phyloP scores from a whole-genome alignment of 2,113 vertebrate genomes.

The Myiagra hebetior region DNA sequence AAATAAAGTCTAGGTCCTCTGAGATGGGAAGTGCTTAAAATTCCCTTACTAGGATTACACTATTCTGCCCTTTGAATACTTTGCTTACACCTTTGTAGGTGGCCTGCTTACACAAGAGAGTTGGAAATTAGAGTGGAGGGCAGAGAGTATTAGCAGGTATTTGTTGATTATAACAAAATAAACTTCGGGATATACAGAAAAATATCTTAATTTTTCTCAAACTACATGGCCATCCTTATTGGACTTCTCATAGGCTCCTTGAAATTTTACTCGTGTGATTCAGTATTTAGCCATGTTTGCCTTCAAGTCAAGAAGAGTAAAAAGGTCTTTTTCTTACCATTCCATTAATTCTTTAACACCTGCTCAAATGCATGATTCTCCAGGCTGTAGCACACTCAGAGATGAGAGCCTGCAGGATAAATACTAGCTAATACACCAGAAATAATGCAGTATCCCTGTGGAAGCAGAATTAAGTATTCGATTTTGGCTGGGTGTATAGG shows the following conservation, averaged over 20 bases:
- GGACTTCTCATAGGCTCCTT: neutral
- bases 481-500: neutral
- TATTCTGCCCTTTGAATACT: neutral
- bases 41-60: neutral
- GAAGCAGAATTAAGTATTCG: neutral
- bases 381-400: neutral
- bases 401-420: neutral
- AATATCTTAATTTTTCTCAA: neutral
- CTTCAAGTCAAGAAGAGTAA: neutral
- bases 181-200: neutral
- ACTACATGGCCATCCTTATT: neutral
- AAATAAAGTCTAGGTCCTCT: neutral
- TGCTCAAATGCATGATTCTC: neutral
- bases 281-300: neutral
- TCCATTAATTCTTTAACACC: neutral
- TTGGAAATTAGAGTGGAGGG: neutral
- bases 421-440: neutral
- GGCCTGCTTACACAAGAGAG: neutral
- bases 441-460: neutral
- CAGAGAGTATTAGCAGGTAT: neutral
- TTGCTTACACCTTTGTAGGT: neutral
- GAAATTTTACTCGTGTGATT: neutral
- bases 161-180: neutral
- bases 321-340: neutral
- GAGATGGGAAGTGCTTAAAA: neutral